Evolutionary conservation across 2,113 vertebrate genomes (phyloP).

Genomic region (Furnarius figulus): DNA sequence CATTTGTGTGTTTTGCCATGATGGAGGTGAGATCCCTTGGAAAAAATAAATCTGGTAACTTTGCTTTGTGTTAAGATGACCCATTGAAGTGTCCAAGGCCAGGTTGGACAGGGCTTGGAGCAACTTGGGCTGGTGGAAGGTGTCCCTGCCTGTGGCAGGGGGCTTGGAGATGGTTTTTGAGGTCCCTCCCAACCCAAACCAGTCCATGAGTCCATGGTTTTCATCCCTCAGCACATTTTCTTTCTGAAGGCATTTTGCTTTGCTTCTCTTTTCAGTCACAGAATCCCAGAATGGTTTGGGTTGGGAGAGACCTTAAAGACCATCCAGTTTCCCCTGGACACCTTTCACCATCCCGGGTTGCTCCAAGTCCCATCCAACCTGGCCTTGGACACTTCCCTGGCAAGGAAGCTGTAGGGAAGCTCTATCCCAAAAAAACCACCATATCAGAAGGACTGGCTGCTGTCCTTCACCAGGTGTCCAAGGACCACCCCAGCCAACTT

Average conservation of each 20-base stretch:
- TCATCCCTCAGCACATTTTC: too few species aligned
- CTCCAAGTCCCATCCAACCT: fast-evolving
- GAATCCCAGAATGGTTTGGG: not conserved
- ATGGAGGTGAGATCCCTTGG: not conserved
- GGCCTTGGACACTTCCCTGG: not conserved
- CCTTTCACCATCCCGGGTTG: not conserved
- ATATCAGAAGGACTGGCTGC: not conserved
- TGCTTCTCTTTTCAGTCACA: not conserved
- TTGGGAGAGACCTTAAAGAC: not conserved
- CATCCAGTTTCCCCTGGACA: not conserved
- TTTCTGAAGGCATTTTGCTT: too few species aligned
- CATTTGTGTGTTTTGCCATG: not conserved
- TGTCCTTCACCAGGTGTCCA: not conserved
- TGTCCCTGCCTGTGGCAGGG: not conserved
- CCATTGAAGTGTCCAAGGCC: not conserved
- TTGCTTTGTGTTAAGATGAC: not conserved
- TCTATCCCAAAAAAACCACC: not conserved
- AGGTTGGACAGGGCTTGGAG: not conserved
- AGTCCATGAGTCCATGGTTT: too few species aligned
- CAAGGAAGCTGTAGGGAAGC: not conserved
- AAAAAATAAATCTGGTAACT: not conserved
- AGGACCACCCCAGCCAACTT: not conserved
- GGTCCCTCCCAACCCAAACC: not conserved
- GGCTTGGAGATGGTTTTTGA: not conserved
- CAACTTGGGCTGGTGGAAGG: not conserved